A percentile compares a stretch with the other conserved stretches of the same genome.
These are phyloP conservation scores for Nomada flava DNA, from an alignment of 2,888 invertebrate genomes.

Conservation along the genomic window DNA sequence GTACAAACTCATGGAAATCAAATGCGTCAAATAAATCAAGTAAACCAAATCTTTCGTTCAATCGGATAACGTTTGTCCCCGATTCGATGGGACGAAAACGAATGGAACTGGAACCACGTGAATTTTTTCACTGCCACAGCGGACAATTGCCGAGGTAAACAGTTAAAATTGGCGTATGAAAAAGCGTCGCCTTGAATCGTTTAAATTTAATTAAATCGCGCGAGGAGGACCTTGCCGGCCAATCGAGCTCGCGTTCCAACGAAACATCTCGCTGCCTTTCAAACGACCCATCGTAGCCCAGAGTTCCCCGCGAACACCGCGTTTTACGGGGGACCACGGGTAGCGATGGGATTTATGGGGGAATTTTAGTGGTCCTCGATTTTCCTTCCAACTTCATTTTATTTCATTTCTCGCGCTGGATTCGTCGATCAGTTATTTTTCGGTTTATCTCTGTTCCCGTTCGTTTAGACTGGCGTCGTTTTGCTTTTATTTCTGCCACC, in stretches of 20 bases:
- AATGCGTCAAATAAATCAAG: too few species aligned
- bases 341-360: too few species aligned
- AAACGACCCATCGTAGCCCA: background rate
- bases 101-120: background rate
- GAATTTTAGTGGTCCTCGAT: too few species aligned
- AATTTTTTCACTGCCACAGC: background rate
- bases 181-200: slow-evolving; percentile 56
- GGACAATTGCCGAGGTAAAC: too few species aligned
- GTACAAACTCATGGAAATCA: background rate
- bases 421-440: too few species aligned
- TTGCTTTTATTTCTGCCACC: too few species aligned
- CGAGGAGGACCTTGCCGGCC: slow-evolving; percentile 60
- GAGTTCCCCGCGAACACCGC: background rate
- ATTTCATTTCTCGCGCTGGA: too few species aligned
- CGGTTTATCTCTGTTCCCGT: too few species aligned
- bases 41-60: background rate
- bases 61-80: background rate
- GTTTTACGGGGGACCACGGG: background rate
- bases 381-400: too few species aligned
- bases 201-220: slow-evolving; percentile 59
- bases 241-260: slow-evolving; percentile 64
- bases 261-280: background rate
- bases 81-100: too few species aligned
- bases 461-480: too few species aligned
- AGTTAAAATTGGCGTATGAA: background rate